Conservation (phyloP, 92 coral and sea anemone genomes). For the Scolanthus callimorphus region DNA sequence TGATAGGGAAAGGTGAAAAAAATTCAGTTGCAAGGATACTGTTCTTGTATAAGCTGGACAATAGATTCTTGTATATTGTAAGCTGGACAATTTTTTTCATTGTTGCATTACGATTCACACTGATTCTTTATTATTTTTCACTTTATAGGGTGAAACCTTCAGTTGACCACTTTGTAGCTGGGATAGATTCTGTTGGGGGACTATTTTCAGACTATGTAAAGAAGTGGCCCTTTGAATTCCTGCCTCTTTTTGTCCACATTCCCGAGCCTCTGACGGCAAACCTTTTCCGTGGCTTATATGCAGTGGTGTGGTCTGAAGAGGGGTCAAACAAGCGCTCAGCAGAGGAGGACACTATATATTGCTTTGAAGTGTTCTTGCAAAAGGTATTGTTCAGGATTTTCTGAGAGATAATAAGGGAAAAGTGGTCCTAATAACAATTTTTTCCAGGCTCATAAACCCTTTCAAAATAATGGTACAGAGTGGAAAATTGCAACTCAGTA, state of each 20-base stretch:
- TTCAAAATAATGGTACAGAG: no score
- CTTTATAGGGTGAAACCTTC: constrained; percentile 24
- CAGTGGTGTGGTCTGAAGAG: constrained; percentile 50
- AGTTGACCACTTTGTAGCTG: constrained; percentile 26
- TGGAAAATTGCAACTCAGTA: no score
- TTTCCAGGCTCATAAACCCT: no score
- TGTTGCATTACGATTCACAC: no score
- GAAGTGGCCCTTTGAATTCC: constrained; percentile 24
- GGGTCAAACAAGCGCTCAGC: constrained; percentile 47
- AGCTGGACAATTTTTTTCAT: no score
- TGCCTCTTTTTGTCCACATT: constrained; percentile 20
- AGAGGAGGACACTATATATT: constrained; percentile 49
- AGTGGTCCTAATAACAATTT: no score
- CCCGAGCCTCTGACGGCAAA: constrained; percentile 13
- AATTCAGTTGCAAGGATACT: no score
- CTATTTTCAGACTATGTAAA: constrained; percentile 24
- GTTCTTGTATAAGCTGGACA: no score
- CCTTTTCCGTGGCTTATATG: constrained; percentile 28
- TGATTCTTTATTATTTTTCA: background rate
- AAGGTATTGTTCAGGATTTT: no score
- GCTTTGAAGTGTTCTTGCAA: constrained; percentile 21
- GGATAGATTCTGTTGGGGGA: constrained; percentile 25
- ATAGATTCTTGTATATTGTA: no score
- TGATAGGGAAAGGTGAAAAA: no score
- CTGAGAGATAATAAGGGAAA: no score